A percentile compares a stretch with the other conserved stretches of the same genome.
phyloP scores from a whole-genome alignment of 2,113 vertebrate species.

The Tor tambroides region DNA sequence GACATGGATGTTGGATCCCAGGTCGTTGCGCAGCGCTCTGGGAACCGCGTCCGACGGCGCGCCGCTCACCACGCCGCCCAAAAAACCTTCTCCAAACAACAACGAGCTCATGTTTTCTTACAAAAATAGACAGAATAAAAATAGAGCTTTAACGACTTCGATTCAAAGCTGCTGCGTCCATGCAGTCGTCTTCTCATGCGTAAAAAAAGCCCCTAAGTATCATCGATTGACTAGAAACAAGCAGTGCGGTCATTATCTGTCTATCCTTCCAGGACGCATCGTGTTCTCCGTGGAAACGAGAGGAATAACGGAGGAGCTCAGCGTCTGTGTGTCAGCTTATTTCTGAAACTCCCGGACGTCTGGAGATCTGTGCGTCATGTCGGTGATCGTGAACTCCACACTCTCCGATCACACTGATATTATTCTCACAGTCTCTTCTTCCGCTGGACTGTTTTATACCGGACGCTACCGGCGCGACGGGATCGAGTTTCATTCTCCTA shows the following conservation, averaged over 20 bases:
- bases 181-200: background rate
- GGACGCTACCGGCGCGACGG: constrained; percentile 61
- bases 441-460: constrained; percentile 55
- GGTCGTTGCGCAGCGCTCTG: constrained; percentile 82
- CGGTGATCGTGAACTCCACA: background rate
- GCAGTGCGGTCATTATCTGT: constrained; percentile 62
- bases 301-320: background rate
- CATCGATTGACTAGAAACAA: constrained; percentile 18
- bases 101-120: constrained; percentile 81
- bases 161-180: constrained; percentile 4
- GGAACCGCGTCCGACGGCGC: constrained; percentile 66
- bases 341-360: constrained; percentile 12
- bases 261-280: constrained; percentile 50
- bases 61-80: constrained; percentile 41
- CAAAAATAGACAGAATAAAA: constrained; percentile 15
- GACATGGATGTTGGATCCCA: constrained; percentile 90
- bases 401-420: constrained; percentile 3
- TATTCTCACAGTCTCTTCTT: constrained; percentile 46
- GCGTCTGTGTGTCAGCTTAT: constrained; percentile 43
- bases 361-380: constrained; percentile 6
- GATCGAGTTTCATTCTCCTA: constrained; percentile 71
- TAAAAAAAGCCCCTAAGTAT: background rate
- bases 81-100: constrained; percentile 77
- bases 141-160: background rate
- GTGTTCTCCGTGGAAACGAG: constrained; percentile 34